These are phyloP conservation scores for Caenorhabditis angaria DNA, from an alignment of 2,888 invertebrate genomes.

Conservation along the genomic window DNA sequence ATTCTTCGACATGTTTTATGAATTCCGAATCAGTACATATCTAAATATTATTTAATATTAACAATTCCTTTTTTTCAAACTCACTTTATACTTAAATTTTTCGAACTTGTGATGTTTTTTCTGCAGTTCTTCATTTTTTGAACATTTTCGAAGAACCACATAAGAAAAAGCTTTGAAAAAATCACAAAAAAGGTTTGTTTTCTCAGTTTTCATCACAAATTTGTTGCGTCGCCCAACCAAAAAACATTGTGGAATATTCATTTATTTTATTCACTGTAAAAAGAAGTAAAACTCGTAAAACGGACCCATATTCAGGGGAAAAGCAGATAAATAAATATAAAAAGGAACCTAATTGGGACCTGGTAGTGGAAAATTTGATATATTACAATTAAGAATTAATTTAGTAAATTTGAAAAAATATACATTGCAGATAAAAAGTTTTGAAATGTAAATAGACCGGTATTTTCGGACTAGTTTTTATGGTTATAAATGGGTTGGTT, in stretches of 20 bases:
- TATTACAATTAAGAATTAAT: background rate
- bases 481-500: background rate
- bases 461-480: background rate
- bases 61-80: background rate
- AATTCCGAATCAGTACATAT: background rate
- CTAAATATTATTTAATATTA: constrained; percentile 20
- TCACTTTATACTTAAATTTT: constrained; percentile 1
- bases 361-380: background rate
- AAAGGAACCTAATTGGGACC: background rate
- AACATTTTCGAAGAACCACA: constrained; percentile 25
- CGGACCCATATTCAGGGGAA: constrained; percentile 1
- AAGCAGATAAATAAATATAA: background rate
- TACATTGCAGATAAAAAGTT: background rate
- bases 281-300: constrained; percentile 2
- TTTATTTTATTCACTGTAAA: background rate
- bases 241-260: constrained; percentile 7
- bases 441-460: background rate
- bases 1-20: background rate
- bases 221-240: constrained; percentile 22
- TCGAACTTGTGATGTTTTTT: constrained; percentile 21
- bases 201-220: constrained; percentile 13
- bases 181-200: constrained; percentile 20
- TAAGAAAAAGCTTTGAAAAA: constrained; percentile 30
- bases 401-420: constrained; percentile 8
- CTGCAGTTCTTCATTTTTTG: background rate